phyloP scores from a whole-genome alignment of 23 tunicate species.

The Halocynthia aurantium region DNA sequence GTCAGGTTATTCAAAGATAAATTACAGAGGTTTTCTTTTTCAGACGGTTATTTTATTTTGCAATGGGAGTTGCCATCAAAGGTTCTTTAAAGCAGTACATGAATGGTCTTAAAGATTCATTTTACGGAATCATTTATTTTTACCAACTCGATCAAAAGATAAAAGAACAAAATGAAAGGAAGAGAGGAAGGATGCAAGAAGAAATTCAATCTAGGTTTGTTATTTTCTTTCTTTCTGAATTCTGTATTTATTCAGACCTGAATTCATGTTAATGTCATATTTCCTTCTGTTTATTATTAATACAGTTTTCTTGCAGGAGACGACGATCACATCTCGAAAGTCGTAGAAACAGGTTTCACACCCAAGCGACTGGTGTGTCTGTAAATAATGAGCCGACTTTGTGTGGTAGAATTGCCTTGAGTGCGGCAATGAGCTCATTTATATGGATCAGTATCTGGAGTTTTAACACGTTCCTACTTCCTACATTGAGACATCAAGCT shows the following conservation, averaged over 20 bases:
- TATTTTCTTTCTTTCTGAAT: no score
- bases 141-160: constrained; percentile 34
- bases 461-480: constrained; percentile 32
- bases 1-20: no score
- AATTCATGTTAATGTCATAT: no score
- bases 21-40: no score
- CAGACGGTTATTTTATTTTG: not conserved
- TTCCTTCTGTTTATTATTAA: no score
- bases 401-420: constrained; percentile 25
- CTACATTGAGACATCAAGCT: constrained; percentile 17
- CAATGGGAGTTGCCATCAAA: constrained; percentile 22
- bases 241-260: no score
- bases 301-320: no score
- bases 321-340: no score
- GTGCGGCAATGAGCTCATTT: constrained; percentile 36
- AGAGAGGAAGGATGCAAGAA: constrained; percentile 27
- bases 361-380: not conserved
- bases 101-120: constrained; percentile 55
- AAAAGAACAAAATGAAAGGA: constrained; percentile 23
- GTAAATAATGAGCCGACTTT: constrained; percentile 26
- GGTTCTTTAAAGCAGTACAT: constrained; percentile 25
- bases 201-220: constrained; percentile 7
- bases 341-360: no score
- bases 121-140: constrained; percentile 38
- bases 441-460: constrained; percentile 55